These are phyloP conservation scores for Recurvirostra avosetta DNA, from an alignment of 2,113 vertebrate species.

Conservation along the genomic window DNA sequence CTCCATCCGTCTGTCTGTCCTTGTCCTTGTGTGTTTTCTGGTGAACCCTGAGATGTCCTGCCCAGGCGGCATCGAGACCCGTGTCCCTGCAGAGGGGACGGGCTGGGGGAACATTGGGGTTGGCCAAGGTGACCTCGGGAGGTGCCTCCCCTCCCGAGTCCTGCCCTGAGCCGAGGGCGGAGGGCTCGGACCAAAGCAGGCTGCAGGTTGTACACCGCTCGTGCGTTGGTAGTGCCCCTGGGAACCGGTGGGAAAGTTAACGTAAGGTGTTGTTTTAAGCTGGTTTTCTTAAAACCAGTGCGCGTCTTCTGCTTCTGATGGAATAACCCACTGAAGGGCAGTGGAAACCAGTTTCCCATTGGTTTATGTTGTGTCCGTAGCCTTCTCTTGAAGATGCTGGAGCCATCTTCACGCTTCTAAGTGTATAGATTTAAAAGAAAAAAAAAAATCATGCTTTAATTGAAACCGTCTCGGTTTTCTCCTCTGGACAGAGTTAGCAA, in stretches of 20 bases:
- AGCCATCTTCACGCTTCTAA: accelerated
- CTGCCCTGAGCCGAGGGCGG: background rate
- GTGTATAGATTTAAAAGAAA: background rate
- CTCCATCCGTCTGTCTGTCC: background rate
- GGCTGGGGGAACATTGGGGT: background rate
- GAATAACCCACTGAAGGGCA: background rate
- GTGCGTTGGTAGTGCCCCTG: accelerated
- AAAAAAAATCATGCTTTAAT: background rate
- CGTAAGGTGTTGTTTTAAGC: background rate
- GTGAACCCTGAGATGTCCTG: accelerated
- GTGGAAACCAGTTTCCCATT: background rate
- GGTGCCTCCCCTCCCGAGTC: background rate
- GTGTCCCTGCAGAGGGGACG: accelerated
- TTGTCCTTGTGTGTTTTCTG: accelerated
- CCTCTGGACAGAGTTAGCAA: background rate
- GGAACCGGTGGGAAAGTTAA: background rate
- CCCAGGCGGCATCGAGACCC: accelerated
- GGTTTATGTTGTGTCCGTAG: accelerated
- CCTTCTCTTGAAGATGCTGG: background rate
- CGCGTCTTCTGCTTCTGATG: background rate
- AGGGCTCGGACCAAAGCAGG: background rate
- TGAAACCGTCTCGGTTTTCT: accelerated
- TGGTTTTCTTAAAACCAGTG: background rate
- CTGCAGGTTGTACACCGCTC: background rate
- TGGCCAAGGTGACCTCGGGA: background rate